Evolutionary conservation across 2,888 invertebrate species (phyloP).

Genomic region (Tipula unca): DNA sequence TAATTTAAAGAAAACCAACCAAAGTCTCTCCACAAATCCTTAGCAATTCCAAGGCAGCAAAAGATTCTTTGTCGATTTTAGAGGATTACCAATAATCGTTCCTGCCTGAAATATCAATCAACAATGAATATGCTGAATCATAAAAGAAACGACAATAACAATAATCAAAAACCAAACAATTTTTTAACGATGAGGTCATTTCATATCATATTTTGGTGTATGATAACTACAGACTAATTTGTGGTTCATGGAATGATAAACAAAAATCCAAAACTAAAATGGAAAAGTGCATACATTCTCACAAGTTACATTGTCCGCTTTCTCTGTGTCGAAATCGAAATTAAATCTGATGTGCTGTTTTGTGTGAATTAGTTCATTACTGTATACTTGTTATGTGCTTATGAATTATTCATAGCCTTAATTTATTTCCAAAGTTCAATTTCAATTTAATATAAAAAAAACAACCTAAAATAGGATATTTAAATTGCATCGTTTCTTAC

Average conservation of each 20-base stretch:
- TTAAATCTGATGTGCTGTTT: not conserved
- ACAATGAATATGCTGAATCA: not conserved
- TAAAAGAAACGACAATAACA: not conserved
- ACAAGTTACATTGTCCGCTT: not conserved
- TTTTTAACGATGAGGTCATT: not conserved
- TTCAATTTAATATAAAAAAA: not conserved
- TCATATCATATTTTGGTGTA: not conserved
- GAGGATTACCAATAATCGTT: not conserved
- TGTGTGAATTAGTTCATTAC: not conserved
- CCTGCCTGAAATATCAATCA: not conserved
- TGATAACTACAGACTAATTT: not conserved
- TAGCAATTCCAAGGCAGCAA: no score
- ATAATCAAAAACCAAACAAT: not conserved
- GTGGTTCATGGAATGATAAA: not conserved
- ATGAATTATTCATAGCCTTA: not conserved
- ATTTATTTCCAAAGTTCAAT: not conserved
- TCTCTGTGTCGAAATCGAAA: not conserved
- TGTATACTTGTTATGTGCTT: not conserved
- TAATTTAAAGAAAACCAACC: no score
- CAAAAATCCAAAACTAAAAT: not conserved
- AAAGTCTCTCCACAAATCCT: no score
- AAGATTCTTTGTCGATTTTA: not conserved
- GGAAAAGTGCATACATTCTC: not conserved
- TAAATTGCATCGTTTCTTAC: conserved; percentile 37
- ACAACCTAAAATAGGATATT: not conserved